phyloP scores from a whole-genome alignment of 1,140 invertebrate genomes.

The Caerostris darwini region DNA sequence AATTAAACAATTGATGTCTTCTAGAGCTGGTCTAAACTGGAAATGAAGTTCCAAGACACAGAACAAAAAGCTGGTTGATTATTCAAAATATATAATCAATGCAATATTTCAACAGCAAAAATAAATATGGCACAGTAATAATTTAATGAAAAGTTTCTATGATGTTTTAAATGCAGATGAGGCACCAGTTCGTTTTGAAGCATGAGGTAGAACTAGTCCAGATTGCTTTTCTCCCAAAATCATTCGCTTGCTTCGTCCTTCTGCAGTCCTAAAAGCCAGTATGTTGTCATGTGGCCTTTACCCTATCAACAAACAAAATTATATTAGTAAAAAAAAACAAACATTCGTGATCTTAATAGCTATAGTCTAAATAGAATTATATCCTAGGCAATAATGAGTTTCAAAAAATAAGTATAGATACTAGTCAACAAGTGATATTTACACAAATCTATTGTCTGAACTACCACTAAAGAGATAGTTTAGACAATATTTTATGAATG shows the following conservation, averaged over 20 bases:
- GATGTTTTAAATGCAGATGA: conserved; percentile 30
- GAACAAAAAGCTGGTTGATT: too few relatives aligned
- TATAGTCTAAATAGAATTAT: neutral
- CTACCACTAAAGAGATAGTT: neutral
- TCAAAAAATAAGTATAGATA: neutral
- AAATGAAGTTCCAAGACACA: too few relatives aligned
- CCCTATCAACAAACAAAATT: conserved; percentile 78
- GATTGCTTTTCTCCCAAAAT: neutral
- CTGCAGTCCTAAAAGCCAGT: conserved; percentile 87
- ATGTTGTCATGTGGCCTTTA: conserved; percentile 94
- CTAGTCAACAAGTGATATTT: neutral
- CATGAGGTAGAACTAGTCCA: conserved; percentile 26
- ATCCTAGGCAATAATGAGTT: too few relatives aligned
- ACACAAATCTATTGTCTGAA: neutral
- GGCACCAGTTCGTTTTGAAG: neutral
- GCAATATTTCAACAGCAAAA: too few relatives aligned
- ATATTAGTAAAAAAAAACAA: neutral
- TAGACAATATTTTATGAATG: neutral
- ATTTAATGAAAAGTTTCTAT: conserved; percentile 12
- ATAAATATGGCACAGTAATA: conserved; percentile 8
- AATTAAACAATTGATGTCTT: too few relatives aligned
- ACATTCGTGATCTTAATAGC: neutral
- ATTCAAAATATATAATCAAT: too few relatives aligned
- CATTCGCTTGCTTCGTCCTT: neutral
- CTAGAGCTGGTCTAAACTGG: too few relatives aligned